phyloP scores from a whole-genome alignment of 2,888 invertebrate species.

The Nemotelus nigrinus region DNA sequence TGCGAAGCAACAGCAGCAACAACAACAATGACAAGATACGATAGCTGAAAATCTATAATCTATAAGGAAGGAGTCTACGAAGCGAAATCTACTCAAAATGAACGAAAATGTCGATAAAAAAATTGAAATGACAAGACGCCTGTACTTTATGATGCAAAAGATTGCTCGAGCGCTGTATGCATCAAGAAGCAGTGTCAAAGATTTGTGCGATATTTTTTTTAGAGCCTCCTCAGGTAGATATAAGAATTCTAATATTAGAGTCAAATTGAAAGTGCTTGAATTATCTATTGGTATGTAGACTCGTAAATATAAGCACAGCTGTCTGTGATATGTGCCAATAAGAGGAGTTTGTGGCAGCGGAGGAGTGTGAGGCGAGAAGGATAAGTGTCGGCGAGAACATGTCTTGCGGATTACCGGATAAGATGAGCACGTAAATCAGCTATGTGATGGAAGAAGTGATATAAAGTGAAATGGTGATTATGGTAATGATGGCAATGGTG shows the following conservation, averaged over 20 bases:
- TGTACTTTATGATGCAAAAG: slow-evolving; percentile 6
- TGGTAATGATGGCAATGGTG: slow-evolving; percentile 24
- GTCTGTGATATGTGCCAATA: neutral
- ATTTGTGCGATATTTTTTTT: too few species aligned
- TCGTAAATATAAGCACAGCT: neutral
- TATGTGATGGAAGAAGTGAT: slow-evolving; percentile 11
- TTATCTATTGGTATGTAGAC: neutral
- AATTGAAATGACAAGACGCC: neutral
- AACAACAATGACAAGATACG: neutral
- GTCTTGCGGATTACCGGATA: slow-evolving; percentile 27
- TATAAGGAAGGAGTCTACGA: slow-evolving; percentile 15
- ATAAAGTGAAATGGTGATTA: slow-evolving; percentile 31
- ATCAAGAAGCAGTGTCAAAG: too few species aligned
- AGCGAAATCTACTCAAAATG: slow-evolving; percentile 1
- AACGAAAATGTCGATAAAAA: neutral
- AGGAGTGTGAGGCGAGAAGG: neutral
- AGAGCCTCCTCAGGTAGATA: neutral
- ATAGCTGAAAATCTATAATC: neutral
- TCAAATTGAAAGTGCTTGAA: slow-evolving; percentile 30
- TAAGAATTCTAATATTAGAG: slow-evolving; percentile 21
- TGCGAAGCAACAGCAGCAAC: neutral
- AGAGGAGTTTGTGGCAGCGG: neutral
- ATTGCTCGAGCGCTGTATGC: too few species aligned
- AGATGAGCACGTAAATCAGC: slow-evolving; percentile 38
- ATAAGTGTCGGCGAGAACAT: neutral